A percentile compares a stretch with the other conserved stretches of the same genome.
Conservation (phyloP, 2,113 vertebrate genomes). For the Myotis davidii region DNA sequence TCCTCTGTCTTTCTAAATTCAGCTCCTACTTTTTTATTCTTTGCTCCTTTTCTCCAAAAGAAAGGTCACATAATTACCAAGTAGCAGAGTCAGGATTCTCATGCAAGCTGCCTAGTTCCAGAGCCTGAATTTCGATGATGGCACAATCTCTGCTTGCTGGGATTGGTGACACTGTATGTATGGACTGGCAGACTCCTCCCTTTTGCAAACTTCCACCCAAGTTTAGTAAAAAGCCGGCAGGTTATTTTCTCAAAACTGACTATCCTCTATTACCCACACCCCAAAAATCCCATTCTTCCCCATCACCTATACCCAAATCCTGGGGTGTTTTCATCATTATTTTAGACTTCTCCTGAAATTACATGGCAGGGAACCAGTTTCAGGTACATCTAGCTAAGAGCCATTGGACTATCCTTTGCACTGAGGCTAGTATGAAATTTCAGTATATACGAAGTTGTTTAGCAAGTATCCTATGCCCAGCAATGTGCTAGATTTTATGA, state of each 20-base stretch:
- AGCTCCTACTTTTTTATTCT: not conserved
- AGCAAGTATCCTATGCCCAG: not conserved
- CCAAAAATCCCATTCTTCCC: not conserved
- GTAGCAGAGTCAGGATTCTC: not conserved
- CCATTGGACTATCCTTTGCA: not conserved
- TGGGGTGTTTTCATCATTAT: not conserved
- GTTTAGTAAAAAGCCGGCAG: not conserved
- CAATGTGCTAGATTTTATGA: not conserved
- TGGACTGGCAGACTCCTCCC: not conserved
- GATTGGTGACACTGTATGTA: not conserved
- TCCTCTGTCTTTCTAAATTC: not conserved
- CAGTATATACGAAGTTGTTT: not conserved
- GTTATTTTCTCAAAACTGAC: not conserved
- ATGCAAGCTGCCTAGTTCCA: not conserved
- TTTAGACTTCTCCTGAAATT: not conserved
- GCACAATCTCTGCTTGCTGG: not conserved
- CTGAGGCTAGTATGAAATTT: not conserved
- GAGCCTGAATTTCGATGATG: constrained; percentile 30
- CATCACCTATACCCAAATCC: not conserved
- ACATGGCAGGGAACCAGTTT: not conserved
- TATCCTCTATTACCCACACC: not conserved
- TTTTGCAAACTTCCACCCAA: constrained; percentile 27
- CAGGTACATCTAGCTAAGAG: not conserved
- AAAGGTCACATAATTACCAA: not conserved
- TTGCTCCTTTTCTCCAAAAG: constrained; percentile 23